Conservation (phyloP, 2,113 vertebrate species). For the Pterophyllum scalare region DNA sequence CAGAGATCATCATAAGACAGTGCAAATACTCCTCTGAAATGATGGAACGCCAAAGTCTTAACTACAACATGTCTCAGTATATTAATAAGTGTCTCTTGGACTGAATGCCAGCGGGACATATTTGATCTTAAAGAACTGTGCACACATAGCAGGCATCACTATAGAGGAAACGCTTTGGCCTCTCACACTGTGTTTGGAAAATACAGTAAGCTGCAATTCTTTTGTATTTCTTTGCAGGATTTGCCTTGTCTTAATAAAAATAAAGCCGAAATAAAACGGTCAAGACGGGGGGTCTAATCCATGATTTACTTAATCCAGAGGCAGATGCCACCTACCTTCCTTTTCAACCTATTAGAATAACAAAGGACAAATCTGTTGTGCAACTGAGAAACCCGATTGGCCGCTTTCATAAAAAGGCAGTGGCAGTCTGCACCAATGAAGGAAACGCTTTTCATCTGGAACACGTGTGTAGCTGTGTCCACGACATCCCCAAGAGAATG, state of each 20-base stretch:
- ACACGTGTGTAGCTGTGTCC: constrained; percentile 48
- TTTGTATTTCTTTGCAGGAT: constrained; percentile 14
- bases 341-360: constrained; percentile 61
- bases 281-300: constrained; percentile 39
- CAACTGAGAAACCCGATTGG: constrained; percentile 55
- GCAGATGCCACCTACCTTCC: constrained; percentile 59
- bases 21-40: constrained; percentile 46
- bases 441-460: constrained; percentile 40
- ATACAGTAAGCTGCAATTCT: neutral
- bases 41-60: constrained; percentile 21
- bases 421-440: constrained; percentile 65
- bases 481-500: constrained; percentile 34
- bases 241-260: constrained; percentile 22
- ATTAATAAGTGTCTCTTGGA: constrained; percentile 4
- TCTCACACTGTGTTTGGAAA: neutral
- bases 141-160: constrained; percentile 9
- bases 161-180: neutral
- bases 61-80: constrained; percentile 40
- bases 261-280: constrained; percentile 21
- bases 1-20: constrained; percentile 52
- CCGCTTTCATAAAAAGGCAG: constrained; percentile 55
- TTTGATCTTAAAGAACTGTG: constrained; percentile 19
- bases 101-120: neutral
- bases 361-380: constrained; percentile 69
- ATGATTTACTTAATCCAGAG: constrained; percentile 33